Base-by-base conservation (phyloP, 1,140 invertebrate species). In the Linepithema humile region DNA sequence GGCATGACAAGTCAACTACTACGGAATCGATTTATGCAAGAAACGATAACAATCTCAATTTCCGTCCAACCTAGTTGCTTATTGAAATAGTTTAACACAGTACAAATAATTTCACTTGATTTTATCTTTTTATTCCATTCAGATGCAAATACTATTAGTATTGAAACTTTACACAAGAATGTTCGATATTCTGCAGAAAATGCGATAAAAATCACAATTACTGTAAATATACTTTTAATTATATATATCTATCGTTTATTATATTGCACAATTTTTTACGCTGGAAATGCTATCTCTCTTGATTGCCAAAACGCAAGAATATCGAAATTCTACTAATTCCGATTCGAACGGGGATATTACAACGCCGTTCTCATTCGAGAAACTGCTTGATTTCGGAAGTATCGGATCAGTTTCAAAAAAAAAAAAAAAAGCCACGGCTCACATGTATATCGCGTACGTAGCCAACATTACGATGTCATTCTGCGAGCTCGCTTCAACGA, bases 391-490 rank as follows among this genome's bases (percentile, higher is more conserved):
- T 80, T 80, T 80, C 35, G 12, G 7, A 3, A 26, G 48, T 26
- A 69, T 78, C 35, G 48, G 26, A 17, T 80, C 48, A 80, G n/a
- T 57, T 69, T 1, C 26, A 32, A 29, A 73, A 82, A 82, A 78
- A 60, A 82, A 60, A 40, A 15, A 20, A 43, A 2, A 10, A n/a
- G 10, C 53, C 55, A 17, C n/a, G 35, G 53, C 38, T 35, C 45
- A 3, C 60, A 82, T 82, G 69, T 74, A 82, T 60, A 73, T 73
- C 10, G 43, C 40, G 20, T 57, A 74, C 78, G 55, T 82, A 38
- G 3, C 0, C n/a, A 60, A 84, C 60, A 70, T 87, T 80, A 60
- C 59, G 55, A 80, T 20, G 55, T 83, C 57, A 80, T 73, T 85
- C 38, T 40, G 6, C 38, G 12, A 45, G 50, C 35, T 55, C 50